Conservation (phyloP, 2,797 vertebrate genomes). For the Cuniculus paca region DNA sequence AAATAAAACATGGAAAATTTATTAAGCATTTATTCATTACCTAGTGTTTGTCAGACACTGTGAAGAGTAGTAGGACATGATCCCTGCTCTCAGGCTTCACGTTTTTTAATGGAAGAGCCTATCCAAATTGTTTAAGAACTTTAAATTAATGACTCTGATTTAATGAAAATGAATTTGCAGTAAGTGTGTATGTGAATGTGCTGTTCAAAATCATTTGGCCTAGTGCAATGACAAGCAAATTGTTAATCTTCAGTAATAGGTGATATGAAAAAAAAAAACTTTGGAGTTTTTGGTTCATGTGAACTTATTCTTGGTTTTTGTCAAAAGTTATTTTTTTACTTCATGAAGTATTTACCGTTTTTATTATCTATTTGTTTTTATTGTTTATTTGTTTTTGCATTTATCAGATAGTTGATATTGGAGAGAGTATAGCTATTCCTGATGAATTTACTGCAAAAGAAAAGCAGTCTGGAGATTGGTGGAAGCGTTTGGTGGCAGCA, state of each 20-base stretch:
- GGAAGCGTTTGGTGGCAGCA: conserved; percentile 93
- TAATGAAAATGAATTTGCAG: not conserved
- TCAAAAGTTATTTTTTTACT: conserved; percentile 3
- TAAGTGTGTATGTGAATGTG: not conserved
- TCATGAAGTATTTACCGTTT: not conserved
- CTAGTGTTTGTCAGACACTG: not conserved
- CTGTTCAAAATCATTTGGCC: not conserved
- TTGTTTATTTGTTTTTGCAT: conserved; percentile 67
- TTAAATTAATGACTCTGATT: not conserved
- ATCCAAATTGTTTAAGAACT: conserved; percentile 30
- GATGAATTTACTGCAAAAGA: conserved; percentile 96
- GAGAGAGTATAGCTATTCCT: conserved; percentile 94
- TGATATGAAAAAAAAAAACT: conserved; percentile 23
- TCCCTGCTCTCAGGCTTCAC: not conserved
- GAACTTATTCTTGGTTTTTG: not conserved
- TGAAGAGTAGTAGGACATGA: not conserved
- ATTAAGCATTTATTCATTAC: not conserved
- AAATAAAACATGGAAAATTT: not conserved
- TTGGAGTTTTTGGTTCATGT: not conserved
- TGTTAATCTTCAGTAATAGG: not conserved
- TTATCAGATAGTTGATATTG: conserved; percentile 94
- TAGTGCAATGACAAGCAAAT: not conserved
- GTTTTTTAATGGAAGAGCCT: not conserved
- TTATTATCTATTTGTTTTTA: too few species aligned
- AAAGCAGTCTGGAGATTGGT: conserved; percentile 93